Evolutionary conservation across 2,113 vertebrate genomes (phyloP).

Genomic region (Maccullochella peelii): DNA sequence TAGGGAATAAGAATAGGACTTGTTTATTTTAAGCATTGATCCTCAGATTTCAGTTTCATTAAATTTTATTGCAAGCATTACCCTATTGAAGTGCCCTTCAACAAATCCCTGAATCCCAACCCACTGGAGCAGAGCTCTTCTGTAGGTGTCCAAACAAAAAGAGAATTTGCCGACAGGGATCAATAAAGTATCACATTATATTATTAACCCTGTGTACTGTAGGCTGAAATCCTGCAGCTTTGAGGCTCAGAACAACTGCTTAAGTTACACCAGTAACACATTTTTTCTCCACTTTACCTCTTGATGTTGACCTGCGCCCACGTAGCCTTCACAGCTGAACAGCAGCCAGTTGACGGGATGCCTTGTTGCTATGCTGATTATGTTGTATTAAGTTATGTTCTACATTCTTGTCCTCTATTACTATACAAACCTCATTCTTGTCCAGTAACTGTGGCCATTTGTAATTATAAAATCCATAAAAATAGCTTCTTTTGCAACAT

Average conservation of each 20-base stretch:
- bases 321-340: conserved; percentile 21
- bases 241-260: conserved; percentile 6
- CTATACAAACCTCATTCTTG: neutral
- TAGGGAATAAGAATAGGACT: neutral
- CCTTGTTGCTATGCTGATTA: conserved; percentile 37
- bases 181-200: conserved; percentile 27
- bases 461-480: conserved; percentile 29
- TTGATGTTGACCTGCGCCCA: conserved; percentile 47
- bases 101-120: conserved; percentile 29
- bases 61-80: conserved; percentile 25
- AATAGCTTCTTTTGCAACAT: conserved; percentile 4
- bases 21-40: neutral
- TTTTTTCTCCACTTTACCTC: conserved; percentile 38
- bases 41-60: conserved; percentile 22
- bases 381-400: neutral
- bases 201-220: conserved; percentile 23
- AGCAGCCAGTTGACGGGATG: conserved; percentile 25
- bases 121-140: conserved; percentile 4
- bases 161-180: conserved; percentile 18
- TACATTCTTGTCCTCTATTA: neutral
- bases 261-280: conserved; percentile 30
- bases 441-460: neutral
- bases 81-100: neutral
- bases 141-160: conserved; percentile 31
- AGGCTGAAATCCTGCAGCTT: conserved; percentile 17